Evolutionary conservation across 2,113 vertebrate species (phyloP).

Genomic region (Periophthalmus modestus): DNA sequence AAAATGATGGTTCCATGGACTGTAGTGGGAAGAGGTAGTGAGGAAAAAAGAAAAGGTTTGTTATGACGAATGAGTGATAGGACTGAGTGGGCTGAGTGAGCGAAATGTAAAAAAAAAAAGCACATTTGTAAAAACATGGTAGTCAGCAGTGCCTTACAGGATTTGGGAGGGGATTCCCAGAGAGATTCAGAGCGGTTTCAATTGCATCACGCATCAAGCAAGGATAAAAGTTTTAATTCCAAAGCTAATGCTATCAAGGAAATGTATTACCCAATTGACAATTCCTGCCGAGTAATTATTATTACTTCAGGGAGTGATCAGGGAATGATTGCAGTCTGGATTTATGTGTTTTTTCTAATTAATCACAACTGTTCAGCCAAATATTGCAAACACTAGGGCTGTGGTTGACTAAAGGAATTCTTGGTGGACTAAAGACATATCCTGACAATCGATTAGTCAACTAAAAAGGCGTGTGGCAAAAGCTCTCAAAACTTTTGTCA

Average conservation of each 20-base stretch:
- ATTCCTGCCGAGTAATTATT: too few species aligned
- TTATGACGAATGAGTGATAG: conserved; percentile 16
- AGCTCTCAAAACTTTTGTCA: too few species aligned
- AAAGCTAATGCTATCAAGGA: neutral
- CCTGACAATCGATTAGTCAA: too few species aligned
- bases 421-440: too few species aligned
- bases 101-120: neutral
- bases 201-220: neutral
- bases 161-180: neutral
- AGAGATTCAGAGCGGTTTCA: neutral
- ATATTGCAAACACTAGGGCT: neutral
- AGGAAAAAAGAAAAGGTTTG: conserved; percentile 10
- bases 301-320: too few species aligned
- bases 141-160: neutral
- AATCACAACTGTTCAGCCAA: neutral
- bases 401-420: too few species aligned
- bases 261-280: neutral
- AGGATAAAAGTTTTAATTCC: neutral
- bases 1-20: conserved; percentile 21
- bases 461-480: too few species aligned
- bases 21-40: conserved; percentile 7
- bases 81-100: neutral
- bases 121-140: neutral
- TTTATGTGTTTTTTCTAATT: neutral
- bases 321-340: too few species aligned